Base-by-base conservation (phyloP, 2,888 invertebrate species). In the Volucella bombylans region DNA sequence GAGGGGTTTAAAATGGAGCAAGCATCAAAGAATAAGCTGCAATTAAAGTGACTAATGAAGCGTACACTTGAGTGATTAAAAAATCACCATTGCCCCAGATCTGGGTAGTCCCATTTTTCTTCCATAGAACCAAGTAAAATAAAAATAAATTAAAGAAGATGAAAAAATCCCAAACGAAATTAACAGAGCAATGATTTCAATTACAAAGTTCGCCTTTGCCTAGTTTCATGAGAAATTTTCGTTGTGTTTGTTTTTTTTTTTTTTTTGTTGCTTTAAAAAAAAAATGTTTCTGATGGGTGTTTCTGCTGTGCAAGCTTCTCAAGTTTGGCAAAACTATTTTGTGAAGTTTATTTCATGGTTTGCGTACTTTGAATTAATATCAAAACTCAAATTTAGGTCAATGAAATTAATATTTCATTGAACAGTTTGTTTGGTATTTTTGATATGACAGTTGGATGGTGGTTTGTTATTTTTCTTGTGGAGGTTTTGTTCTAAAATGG, bases 41-140 rank as follows among this genome's bases (percentile, higher is more conserved):
- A 82, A 82, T 82, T 82, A 78, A 50, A 49, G 50, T 77, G 72
- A 62, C 82, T 77, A 82, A 82, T 82, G 82, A 77, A 72, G 67
- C 82, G 55, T 72, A 57, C 45, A 50, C 62, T 72, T 65, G 77
- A 77, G 72, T 82, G 72, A 72, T 71, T 78, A 55, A 72, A 77
- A 57, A 82, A 62, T 82, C 77, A 62, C 55, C 54, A 67, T 10
- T 8, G n/a, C 31, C 10, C 41, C 11, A 1, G 49, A 12, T 49
- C n/a, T 8, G 3, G 15, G 31, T 6, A 31, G 31, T 31, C 31
- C 31, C 74, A 83, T 83, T 80, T 80, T 83, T 79, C 73, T 45
- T 57, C 39, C 39, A 31, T 6, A 31, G 31, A 31, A 57, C 57
- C 3, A 23, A 55, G 8, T n/a, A 38, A 12, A 11, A 39, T 15